Base-by-base conservation (phyloP, 2,888 invertebrate genomes). In the Caenorhabditis wallacei region DNA sequence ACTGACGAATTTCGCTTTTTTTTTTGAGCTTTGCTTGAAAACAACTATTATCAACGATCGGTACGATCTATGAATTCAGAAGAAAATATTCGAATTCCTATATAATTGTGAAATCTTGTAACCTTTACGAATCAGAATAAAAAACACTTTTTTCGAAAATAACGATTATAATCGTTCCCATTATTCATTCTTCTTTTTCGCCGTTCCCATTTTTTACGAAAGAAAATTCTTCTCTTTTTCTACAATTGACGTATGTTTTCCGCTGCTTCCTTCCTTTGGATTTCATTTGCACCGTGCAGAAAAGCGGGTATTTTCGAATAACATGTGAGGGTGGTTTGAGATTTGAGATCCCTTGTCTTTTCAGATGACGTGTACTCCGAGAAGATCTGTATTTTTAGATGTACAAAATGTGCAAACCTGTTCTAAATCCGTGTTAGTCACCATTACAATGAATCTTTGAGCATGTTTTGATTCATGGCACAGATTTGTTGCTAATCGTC, bases 211-310 rank as follows among this genome's bases (percentile, higher is more conserved):
- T 61, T 75, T 48, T 40, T 11, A 66, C 43, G 46, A 30, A 56
- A 66, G 35, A 35, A 75, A 75, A 54, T 74, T 63, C 66, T 35
- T 64, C 51, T 30, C n/a, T 24, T 46, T 63, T 18, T 37, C 8
- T n/a, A 43, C 69, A 69, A 78, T 78, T 78, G 78, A 69, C 78
- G 78, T 78, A 76, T 76, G 78, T 78, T 78, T 78, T 78, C 56
- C 68, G 54, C 64, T 48, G 43, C 75, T 56, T 69, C 43, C 69
- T 51, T 66, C 57, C 56, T 16, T n/a, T 20, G 53, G 64, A 54
- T 53, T 76, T 76, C 61, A 68, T 59, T 76, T 61, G 76, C 61
- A 68, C 59, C 51, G 76, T 76, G 68, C 61, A 76, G 46, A 35
- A 76, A 30, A 61, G 59, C 26, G 68, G 51, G 76, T 76, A 69